These are phyloP conservation scores for Phanerotoma sp. DNA, from an alignment of 2,888 invertebrate genomes.

Conservation along the genomic window DNA sequence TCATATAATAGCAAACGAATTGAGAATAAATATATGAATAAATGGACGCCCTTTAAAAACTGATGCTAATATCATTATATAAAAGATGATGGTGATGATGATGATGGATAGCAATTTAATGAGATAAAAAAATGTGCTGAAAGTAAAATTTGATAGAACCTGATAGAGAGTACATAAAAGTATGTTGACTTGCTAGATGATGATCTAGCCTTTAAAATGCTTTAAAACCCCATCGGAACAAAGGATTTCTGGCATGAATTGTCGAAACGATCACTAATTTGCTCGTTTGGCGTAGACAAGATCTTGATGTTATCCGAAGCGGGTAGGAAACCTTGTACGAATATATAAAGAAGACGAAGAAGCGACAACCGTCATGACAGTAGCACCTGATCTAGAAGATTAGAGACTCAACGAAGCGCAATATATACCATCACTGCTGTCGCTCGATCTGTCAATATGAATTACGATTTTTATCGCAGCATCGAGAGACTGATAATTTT, in stretches of 20 bases:
- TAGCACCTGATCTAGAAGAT: conserved; percentile 45
- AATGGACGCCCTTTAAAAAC: too few species aligned
- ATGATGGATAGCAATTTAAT: too few species aligned
- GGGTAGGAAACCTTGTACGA: neutral
- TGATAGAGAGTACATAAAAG: too few species aligned
- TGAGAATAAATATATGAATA: too few species aligned
- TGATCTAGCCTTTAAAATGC: neutral
- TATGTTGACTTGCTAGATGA: too few species aligned
- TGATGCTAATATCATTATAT: too few species aligned
- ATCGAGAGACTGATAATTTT: neutral
- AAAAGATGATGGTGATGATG: too few species aligned
- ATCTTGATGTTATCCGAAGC: conserved; percentile 28
- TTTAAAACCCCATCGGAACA: conserved; percentile 21
- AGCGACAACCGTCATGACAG: conserved; percentile 39
- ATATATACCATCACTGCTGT: neutral
- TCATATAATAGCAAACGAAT: too few species aligned
- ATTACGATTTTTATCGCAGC: conserved; percentile 3
- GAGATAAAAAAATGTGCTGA: too few species aligned
- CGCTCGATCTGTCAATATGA: too few species aligned
- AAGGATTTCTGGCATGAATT: conserved; percentile 17
- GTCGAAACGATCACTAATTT: conserved; percentile 29
- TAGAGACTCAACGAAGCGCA: conserved; percentile 20
- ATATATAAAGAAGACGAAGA: neutral
- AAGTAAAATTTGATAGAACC: too few species aligned
- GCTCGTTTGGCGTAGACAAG: conserved; percentile 29